Base-by-base conservation (phyloP, 2,888 invertebrate genomes). In the Volucella inflata region DNA sequence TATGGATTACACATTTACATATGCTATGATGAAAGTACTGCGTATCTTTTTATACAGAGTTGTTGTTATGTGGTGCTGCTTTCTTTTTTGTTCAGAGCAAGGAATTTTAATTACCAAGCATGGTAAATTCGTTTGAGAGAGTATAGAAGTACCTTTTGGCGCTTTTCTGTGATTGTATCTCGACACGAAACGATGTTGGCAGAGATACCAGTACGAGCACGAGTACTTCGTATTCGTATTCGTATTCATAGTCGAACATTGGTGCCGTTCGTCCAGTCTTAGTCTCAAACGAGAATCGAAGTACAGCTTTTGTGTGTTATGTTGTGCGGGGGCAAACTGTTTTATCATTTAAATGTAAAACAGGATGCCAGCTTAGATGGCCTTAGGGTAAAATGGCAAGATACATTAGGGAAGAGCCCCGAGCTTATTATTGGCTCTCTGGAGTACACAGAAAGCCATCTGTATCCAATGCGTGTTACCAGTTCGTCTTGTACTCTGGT, bases 311-410 rank as follows among this genome's bases (percentile, higher is more conserved):
- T 76, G 81, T 85, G 64, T 85, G 72, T 70, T 72, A 38, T 68
- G 71, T 76, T 85, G 62, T 67, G 72, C 67, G 40, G 77, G 77
- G 55, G 81, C 81, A 81, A 85, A 81, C 85, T 76, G 85, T 85
- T 85, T 77, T 77, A 85, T 85, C 85, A 85, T 85, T 85, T 85
- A 85, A 85, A 85, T 85, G 85, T 85, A 85, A 85, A 85, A 85
- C 67, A 85, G 80, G 71, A 81, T 85, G 77, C 85, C 81, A 64
- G 81, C 76, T 76, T 72, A 85, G 67, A 77, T 76, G 50, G 64
- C 85, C 62, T 57, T 9, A 8, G 62, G 85, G 48, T 4, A 8
- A 59, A 77, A 81, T 77, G 76, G 68, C 62, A 85, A 85, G 85
- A 76, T 81, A 85, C 85, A 85, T 85, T 85, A 81, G 85, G 81